Evolutionary conservation across 2,888 invertebrate genomes (phyloP), one percentile per base, ranked within the genome.

Genomic region (Chloromyia formosa): DNA sequence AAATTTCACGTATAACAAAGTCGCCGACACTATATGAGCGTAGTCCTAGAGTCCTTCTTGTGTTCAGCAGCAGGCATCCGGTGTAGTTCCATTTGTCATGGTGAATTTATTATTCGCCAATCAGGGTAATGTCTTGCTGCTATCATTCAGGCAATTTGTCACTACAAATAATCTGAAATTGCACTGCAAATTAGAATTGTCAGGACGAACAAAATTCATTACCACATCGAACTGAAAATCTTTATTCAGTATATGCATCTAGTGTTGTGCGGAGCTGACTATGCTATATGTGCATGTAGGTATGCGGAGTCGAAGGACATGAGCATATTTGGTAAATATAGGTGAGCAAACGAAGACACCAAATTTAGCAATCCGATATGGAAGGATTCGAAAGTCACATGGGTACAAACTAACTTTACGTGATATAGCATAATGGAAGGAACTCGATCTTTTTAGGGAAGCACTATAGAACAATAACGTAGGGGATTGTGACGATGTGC

Each of bases 111-210:
- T 69, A 27, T 69, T 69, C 71, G 27, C 56, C 71, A 71, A 71
- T 71, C 71, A 58, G 18, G 35, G 40, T 5, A 56, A 56, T 40
- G 71, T 60, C 60, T 73, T 73, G 45, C 18, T 35, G 61, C 73
- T 49, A 73, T 73, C 61, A 60, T 61, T 73, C 61, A 60, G 61
- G 18, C 61, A 73, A 73, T 73, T 73, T 73, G 73, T 73, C 73
- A 61, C 73, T 42, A 73, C 73, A 73, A 60, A 73, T 73, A 62
- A 62, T 61, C 73, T 58, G 45, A 42, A 75, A 75, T 69, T 68
- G 75, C 68, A 73, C 75, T 75, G 75, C 68, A 75, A 75, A 75
- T 75, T 74, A 73, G 75, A 74, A 61, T 61, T 74, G 74, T 75
- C 75, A 75, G 45, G 73, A 61, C 74, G 64, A 73, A 49, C 60